phyloP scores from a whole-genome alignment of 2,888 invertebrate genomes.

The Agrochola litura region DNA sequence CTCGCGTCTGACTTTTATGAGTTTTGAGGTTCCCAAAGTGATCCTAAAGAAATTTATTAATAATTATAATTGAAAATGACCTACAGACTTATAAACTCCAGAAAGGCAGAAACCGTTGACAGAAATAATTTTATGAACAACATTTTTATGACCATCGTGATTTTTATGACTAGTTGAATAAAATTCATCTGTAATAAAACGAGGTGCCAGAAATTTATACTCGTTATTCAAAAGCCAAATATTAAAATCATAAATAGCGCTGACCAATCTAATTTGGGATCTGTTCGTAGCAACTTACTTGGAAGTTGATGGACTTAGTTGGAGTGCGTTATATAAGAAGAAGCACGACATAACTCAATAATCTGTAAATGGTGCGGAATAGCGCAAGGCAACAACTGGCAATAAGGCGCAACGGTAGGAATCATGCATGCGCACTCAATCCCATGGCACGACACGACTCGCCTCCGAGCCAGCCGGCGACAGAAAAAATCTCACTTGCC shows the following conservation, averaged over 20 bases:
- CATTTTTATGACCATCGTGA: slow-evolving; percentile 66
- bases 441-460: slow-evolving; percentile 73
- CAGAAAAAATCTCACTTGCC: slow-evolving; percentile 83
- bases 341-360: slow-evolving; percentile 65
- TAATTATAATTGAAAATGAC: slow-evolving; percentile 72
- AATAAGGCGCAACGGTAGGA: slow-evolving; percentile 64
- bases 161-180: slow-evolving; percentile 62
- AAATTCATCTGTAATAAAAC: slow-evolving; percentile 57
- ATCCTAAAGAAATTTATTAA: slow-evolving; percentile 70
- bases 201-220: slow-evolving; percentile 52
- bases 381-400: slow-evolving; percentile 60
- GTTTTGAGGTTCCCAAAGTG: slow-evolving; percentile 68
- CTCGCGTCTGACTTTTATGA: slow-evolving; percentile 81
- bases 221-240: slow-evolving; percentile 56
- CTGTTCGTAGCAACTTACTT: slow-evolving; percentile 13
- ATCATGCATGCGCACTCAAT: slow-evolving; percentile 81
- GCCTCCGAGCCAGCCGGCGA: slow-evolving; percentile 70
- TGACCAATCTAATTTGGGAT: slow-evolving; percentile 46
- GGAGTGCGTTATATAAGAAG: slow-evolving; percentile 53
- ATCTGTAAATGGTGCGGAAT: slow-evolving; percentile 73
- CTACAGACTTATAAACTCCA: slow-evolving; percentile 62
- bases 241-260: slow-evolving; percentile 53
- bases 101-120: slow-evolving; percentile 61
- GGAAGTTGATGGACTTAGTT: slow-evolving; percentile 27
- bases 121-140: slow-evolving; percentile 67